A percentile compares a stretch with the other conserved stretches of the same genome.
phyloP scores from a whole-genome alignment of 2,888 invertebrate genomes.

The Desoria tigrina region DNA sequence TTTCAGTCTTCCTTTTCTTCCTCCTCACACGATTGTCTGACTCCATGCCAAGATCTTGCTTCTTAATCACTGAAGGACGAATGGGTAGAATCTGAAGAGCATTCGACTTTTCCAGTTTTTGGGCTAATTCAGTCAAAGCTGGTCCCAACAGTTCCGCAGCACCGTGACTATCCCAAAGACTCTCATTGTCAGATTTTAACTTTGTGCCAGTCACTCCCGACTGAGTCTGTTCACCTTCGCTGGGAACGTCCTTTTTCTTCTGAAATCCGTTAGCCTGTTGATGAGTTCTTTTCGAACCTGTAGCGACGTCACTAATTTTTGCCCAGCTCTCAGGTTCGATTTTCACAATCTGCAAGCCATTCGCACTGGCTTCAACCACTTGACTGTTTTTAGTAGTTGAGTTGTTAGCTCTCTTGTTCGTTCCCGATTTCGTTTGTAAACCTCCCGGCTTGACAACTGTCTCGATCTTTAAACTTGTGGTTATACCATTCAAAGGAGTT shows the following conservation, averaged over 20 bases:
- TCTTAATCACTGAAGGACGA: conserved; percentile 42
- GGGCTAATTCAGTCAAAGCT: conserved; percentile 48
- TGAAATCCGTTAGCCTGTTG: conserved; percentile 30
- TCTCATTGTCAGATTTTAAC: background rate
- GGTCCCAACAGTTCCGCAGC: conserved; percentile 47
- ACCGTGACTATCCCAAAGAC: conserved; percentile 21
- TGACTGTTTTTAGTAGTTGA: background rate
- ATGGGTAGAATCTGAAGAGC: conserved; percentile 52
- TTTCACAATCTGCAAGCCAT: conserved; percentile 44
- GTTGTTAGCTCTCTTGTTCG: background rate
- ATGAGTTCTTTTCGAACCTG: conserved; percentile 22
- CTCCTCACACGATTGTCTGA: conserved; percentile 9
- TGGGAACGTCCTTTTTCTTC: background rate
- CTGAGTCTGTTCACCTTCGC: background rate
- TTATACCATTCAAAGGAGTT: conserved; percentile 38
- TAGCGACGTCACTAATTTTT: conserved; percentile 20
- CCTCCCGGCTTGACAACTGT: conserved; percentile 4
- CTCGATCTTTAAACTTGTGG: conserved; percentile 23
- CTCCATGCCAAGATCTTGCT: conserved; percentile 26
- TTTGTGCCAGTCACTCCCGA: background rate
- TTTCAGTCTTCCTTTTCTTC: conserved; percentile 42
- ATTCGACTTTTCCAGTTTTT: conserved; percentile 51
- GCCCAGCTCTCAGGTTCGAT: conserved; percentile 36
- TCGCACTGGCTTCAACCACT: conserved; percentile 33
- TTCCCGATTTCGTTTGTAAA: background rate